These are phyloP conservation scores for Poeciliopsis turrubarensis DNA, from an alignment of 2,113 vertebrate species.

Conservation along the genomic window DNA sequence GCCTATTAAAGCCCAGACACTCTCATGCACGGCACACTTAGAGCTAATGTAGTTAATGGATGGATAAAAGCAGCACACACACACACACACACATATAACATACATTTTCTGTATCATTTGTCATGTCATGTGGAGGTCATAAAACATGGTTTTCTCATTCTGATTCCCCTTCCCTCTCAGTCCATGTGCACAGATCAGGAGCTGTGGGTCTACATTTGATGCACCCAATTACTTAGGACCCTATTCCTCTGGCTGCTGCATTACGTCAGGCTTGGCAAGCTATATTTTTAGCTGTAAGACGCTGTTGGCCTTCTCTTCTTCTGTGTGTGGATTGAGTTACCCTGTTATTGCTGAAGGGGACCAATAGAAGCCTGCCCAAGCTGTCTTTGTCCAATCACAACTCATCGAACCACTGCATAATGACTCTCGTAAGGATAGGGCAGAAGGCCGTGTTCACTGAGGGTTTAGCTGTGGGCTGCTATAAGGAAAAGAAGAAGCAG, in stretches of 20 bases:
- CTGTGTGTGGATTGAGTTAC: constrained; percentile 78
- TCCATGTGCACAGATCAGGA: constrained; percentile 26
- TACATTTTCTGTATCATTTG: constrained; percentile 56
- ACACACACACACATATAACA: neutral
- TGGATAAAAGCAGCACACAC: constrained; percentile 40
- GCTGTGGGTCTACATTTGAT: constrained; percentile 72
- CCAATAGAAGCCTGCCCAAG: constrained; percentile 53
- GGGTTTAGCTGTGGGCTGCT: constrained; percentile 33
- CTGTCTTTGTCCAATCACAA: constrained; percentile 49
- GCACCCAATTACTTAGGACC: constrained; percentile 82
- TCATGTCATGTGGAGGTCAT: constrained; percentile 68
- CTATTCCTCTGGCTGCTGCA: constrained; percentile 64
- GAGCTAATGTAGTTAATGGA: constrained; percentile 62
- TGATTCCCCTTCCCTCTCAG: constrained; percentile 49
- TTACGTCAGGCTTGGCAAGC: constrained; percentile 81
- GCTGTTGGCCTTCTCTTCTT: constrained; percentile 64
- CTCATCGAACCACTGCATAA: constrained; percentile 52
- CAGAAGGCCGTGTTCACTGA: constrained; percentile 30
- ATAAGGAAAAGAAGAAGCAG: constrained; percentile 23
- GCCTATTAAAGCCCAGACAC: constrained; percentile 53
- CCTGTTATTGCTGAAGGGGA: constrained; percentile 63
- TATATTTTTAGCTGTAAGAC: constrained; percentile 79
- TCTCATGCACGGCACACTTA: constrained; percentile 25
- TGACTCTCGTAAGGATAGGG: constrained; percentile 26
- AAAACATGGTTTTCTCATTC: constrained; percentile 61